These are phyloP conservation scores for Varanus salvator DNA, from an alignment of 2,113 vertebrate species.

Conservation along the genomic window DNA sequence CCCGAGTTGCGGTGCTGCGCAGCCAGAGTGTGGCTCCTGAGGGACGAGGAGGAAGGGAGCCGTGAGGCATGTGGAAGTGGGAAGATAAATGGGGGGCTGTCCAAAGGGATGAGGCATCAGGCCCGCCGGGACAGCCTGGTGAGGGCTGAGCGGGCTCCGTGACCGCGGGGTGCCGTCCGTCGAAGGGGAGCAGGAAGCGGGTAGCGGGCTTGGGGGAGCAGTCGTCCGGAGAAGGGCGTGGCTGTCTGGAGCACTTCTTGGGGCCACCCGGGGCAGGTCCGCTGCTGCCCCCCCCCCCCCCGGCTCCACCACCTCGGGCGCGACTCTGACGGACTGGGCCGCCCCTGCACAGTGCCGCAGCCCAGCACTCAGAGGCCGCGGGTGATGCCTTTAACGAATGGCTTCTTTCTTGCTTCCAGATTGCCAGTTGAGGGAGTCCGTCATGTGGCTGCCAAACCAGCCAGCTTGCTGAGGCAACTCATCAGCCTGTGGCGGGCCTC, in stretches of 20 bases:
- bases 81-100: not conserved
- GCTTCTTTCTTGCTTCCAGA: conserved; percentile 62
- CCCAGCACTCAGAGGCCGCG: not conserved
- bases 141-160: not conserved
- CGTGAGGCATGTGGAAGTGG: not conserved
- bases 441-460: conserved; percentile 59
- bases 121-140: not conserved
- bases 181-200: not conserved
- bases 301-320: no score
- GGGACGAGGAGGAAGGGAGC: not conserved
- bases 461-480: conserved; percentile 39
- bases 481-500: conserved; percentile 44
- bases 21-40: not conserved
- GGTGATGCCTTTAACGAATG: not conserved
- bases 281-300: no score
- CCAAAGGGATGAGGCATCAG: not conserved
- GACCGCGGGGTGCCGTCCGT: not conserved
- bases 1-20: not conserved
- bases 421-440: conserved; percentile 38
- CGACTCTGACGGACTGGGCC: not conserved
- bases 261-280: not conserved
- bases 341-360: not conserved
- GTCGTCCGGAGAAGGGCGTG: not conserved
- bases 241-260: not conserved
- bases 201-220: no score